A percentile compares a stretch with the other conserved stretches of the same genome.
These are phyloP conservation scores for Palaemon carinicauda DNA, from an alignment of 1,140 invertebrate genomes.

Conservation along the genomic window DNA sequence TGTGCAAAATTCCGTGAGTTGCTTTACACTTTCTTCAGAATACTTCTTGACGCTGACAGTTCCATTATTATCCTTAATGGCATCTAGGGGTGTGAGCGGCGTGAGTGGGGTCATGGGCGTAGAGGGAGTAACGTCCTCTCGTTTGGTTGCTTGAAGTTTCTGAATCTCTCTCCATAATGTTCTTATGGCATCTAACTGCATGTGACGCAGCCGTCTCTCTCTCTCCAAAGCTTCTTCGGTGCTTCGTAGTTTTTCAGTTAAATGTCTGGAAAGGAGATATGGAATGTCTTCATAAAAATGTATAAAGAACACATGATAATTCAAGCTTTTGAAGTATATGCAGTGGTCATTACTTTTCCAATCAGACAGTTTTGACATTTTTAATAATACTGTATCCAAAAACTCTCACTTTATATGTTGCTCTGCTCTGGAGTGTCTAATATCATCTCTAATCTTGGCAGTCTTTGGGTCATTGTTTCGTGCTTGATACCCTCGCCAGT, in stretches of 20 bases:
- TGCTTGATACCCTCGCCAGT: slow-evolving; percentile 86
- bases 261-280: slow-evolving; percentile 24
- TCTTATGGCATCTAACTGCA: slow-evolving; percentile 90
- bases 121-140: slow-evolving; percentile 47
- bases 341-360: no score
- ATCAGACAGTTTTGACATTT: no score
- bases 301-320: no score
- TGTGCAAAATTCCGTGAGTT: slow-evolving; percentile 53
- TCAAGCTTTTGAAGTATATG: no score
- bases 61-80: neutral
- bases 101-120: slow-evolving; percentile 58
- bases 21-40: slow-evolving; percentile 58
- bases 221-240: slow-evolving; percentile 83
- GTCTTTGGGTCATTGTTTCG: slow-evolving; percentile 80
- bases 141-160: slow-evolving; percentile 52
- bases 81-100: slow-evolving; percentile 56
- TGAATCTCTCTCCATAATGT: slow-evolving; percentile 88
- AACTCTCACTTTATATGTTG: slow-evolving; percentile 83
- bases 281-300: neutral
- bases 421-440: slow-evolving; percentile 81
- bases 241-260: slow-evolving; percentile 81
- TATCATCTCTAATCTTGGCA: slow-evolving; percentile 76
- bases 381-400: no score
- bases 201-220: slow-evolving; percentile 83
- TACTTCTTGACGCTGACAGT: slow-evolving; percentile 13